phyloP scores from a whole-genome alignment of 2,888 invertebrate species.

The Eupithecia subumbrata region DNA sequence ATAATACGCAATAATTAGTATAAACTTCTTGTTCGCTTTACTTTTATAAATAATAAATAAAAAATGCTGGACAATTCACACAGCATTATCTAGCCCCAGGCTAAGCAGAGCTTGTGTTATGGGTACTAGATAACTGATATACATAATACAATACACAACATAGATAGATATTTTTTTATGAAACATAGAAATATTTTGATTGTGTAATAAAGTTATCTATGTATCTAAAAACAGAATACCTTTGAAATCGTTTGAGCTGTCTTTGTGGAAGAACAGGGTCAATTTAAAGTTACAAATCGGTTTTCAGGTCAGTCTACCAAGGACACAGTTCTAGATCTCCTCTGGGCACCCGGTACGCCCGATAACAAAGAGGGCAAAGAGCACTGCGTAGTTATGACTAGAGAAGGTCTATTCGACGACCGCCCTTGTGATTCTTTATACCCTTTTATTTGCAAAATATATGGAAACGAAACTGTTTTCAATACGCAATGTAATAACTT shows the following conservation, averaged over 20 bases:
- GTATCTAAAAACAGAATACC: neutral
- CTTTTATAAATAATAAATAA: too few species aligned
- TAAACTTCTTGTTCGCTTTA: too few species aligned
- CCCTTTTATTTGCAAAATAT: conserved; percentile 63
- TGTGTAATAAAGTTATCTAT: too few species aligned
- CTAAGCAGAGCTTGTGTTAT: too few species aligned
- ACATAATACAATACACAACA: too few species aligned
- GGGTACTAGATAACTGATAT: too few species aligned
- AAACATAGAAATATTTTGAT: too few species aligned
- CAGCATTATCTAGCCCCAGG: too few species aligned
- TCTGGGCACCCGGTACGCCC: conserved; percentile 61
- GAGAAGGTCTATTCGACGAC: conserved; percentile 62
- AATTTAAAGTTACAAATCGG: neutral
- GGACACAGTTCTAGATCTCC: conserved; percentile 56
- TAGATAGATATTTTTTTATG: too few species aligned
- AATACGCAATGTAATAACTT: conserved; percentile 57
- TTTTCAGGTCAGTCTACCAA: conserved; percentile 54
- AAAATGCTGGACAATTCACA: too few species aligned
- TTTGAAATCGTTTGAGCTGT: neutral
- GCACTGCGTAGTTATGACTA: conserved; percentile 63
- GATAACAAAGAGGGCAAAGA: conserved; percentile 54
- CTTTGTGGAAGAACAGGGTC: neutral
- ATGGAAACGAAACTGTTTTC: conserved; percentile 50
- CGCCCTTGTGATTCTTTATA: conserved; percentile 54
- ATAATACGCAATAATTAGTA: too few species aligned